phyloP scores from a whole-genome alignment of 2,888 invertebrate species.

The Euplagia quadripunctaria region DNA sequence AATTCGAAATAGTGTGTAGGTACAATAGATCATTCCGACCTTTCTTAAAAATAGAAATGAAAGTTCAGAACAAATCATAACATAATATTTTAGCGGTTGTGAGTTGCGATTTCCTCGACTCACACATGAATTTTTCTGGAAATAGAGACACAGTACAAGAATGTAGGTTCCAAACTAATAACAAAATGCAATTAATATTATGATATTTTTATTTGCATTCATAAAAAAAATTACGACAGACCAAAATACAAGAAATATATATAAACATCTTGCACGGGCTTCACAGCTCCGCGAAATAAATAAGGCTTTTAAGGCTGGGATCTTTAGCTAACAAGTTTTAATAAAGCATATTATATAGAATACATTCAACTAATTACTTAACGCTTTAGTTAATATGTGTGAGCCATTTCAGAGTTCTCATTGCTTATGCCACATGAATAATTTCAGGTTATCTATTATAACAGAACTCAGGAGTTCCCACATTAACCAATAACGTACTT shows the following conservation, averaged over 20 bases:
- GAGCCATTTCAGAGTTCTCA: conserved; percentile 49
- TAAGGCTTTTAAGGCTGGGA: background rate
- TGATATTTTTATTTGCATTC: too few species aligned
- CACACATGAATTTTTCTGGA: background rate
- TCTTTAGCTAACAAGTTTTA: background rate
- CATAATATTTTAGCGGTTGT: background rate
- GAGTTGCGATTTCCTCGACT: too few species aligned
- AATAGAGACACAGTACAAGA: background rate
- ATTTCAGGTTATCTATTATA: conserved; percentile 58
- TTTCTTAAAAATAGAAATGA: background rate
- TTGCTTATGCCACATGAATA: conserved; percentile 58
- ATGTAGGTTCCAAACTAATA: background rate
- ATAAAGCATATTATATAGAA: background rate
- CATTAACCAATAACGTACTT: conserved; percentile 47
- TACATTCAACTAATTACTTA: conserved; percentile 29
- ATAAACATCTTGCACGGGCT: background rate
- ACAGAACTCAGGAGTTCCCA: conserved; percentile 40
- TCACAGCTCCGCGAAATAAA: background rate
- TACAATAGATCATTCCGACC: too few species aligned
- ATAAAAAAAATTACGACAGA: too few species aligned
- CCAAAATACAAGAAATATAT: background rate
- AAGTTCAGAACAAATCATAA: background rate
- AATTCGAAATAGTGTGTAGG: background rate
- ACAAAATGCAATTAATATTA: too few species aligned
- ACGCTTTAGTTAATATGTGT: conserved; percentile 46